Conservation (phyloP, 2,797 vertebrate species). For the Mormyrus proboscirostris region DNA sequence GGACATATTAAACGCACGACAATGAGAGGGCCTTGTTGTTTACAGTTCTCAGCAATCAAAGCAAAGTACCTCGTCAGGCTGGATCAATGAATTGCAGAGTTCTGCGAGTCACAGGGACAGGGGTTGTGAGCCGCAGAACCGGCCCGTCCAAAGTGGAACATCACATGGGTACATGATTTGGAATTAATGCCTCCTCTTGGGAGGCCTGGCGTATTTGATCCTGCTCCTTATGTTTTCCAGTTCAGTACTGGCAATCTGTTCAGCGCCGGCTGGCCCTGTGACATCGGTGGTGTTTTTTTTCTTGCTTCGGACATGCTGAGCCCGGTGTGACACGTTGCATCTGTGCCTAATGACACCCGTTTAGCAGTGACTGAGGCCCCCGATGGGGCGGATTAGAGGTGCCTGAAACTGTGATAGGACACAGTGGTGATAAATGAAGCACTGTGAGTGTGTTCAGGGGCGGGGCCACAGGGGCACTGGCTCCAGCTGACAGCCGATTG, state of each 20-base stretch:
- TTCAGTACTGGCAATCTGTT: background rate
- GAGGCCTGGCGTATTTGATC: background rate
- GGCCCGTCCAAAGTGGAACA: background rate
- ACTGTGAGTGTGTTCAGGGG: background rate
- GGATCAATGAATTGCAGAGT: background rate
- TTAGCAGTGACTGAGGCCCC: background rate
- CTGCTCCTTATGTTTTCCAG: background rate
- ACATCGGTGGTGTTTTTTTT: background rate
- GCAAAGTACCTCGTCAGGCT: background rate
- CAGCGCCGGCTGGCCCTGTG: background rate
- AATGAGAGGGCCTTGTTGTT: background rate
- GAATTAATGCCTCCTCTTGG: background rate
- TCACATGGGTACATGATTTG: background rate
- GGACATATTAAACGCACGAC: background rate
- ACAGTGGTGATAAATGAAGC: background rate
- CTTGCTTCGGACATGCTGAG: background rate
- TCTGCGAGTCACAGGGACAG: background rate
- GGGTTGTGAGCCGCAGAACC: background rate
- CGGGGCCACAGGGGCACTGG: background rate
- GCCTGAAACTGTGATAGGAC: background rate
- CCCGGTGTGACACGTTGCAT: background rate
- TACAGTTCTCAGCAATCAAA: background rate
- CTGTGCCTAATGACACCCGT: conserved; percentile 13
- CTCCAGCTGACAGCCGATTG: background rate
- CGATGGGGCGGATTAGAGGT: background rate